These are phyloP conservation scores for Ptyas mucosa DNA, from an alignment of 2,113 vertebrate genomes.

Conservation along the genomic window DNA sequence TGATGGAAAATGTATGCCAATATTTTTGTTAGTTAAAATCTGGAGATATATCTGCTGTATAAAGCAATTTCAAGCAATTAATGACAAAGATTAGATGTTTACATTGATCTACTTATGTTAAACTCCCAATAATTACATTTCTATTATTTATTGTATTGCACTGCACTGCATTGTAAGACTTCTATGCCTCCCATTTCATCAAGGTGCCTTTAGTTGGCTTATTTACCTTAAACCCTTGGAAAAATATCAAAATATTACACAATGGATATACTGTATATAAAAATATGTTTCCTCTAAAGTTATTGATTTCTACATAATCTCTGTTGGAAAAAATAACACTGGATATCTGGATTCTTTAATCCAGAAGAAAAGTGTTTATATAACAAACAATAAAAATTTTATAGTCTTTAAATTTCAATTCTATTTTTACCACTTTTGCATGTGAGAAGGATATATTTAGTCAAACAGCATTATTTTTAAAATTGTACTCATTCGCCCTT, in stretches of 20 bases:
- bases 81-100: not conserved
- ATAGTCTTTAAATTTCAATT: not conserved
- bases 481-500: too few species aligned
- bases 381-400: not conserved
- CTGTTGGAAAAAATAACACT: not conserved
- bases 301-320: not conserved
- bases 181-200: too few species aligned
- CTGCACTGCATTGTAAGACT: too few species aligned
- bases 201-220: too few species aligned
- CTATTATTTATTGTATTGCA: too few species aligned
- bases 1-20: not conserved
- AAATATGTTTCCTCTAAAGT: too few species aligned
- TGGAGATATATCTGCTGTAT: not conserved
- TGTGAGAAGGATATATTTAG: too few species aligned
- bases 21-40: not conserved
- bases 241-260: too few species aligned
- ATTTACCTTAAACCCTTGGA: too few species aligned
- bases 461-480: too few species aligned
- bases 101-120: not conserved
- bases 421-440: not conserved
- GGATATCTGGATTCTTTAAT: not conserved
- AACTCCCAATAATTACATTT: not conserved
- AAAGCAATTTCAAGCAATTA: not conserved
- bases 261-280: too few species aligned
- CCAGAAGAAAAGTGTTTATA: not conserved